Evolutionary conservation across 1,140 invertebrate species (phyloP).

Genomic region (Zaprionus inermis): DNA sequence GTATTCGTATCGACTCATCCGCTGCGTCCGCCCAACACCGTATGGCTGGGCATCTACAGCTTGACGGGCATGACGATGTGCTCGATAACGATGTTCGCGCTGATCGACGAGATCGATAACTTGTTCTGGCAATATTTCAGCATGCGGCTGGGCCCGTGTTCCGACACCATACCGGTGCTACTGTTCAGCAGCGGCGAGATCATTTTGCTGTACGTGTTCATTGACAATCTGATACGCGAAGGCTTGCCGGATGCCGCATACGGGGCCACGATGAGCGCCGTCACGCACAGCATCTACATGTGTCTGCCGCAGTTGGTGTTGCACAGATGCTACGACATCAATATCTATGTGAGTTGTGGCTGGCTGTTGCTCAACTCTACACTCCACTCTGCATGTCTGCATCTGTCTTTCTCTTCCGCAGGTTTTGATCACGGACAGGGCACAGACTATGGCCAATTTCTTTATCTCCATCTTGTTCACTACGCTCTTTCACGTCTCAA

Average conservation of each 20-base stretch:
- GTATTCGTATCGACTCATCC: constrained; percentile 37
- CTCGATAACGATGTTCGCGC: constrained; percentile 12
- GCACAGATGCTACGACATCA: constrained; percentile 27
- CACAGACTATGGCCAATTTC: constrained; percentile 20
- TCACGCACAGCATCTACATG: constrained; percentile 31
- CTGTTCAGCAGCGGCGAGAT: constrained; percentile 27
- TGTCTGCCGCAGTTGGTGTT: constrained; percentile 31
- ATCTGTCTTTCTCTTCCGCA: background rate
- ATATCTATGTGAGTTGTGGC: constrained; percentile 9
- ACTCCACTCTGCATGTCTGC: background rate
- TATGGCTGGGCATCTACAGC: background rate
- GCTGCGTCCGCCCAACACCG: constrained; percentile 15
- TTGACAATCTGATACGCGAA: constrained; percentile 14
- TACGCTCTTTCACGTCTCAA: constrained; percentile 42
- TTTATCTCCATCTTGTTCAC: constrained; percentile 16
- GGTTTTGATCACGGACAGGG: constrained; percentile 29
- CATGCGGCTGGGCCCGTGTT: constrained; percentile 1
- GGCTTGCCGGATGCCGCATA: constrained; percentile 31
- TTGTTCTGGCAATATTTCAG: constrained; percentile 50
- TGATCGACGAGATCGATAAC: constrained; percentile 41
- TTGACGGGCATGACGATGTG: constrained; percentile 14
- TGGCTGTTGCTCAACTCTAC: background rate
- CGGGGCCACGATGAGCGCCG: constrained; percentile 33
- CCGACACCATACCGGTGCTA: constrained; percentile 27
- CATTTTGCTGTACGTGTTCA: constrained; percentile 6